These are phyloP conservation scores for Phenacoccus solenopsis DNA, from an alignment of 1,140 invertebrate genomes.

Conservation along the genomic window DNA sequence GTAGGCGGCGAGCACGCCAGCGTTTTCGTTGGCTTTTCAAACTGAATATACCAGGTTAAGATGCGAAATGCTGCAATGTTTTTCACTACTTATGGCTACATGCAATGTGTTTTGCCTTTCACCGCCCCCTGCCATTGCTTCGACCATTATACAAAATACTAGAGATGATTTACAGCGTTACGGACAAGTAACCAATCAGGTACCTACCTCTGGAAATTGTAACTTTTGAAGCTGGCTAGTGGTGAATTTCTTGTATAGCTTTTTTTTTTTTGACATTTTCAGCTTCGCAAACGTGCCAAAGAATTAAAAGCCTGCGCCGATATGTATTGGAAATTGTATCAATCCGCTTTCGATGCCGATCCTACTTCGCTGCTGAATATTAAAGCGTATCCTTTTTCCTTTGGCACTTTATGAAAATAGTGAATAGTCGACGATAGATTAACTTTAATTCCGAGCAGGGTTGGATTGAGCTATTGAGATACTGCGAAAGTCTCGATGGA, in stretches of 20 bases:
- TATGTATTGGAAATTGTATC: slow-evolving; percentile 69
- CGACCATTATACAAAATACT: slow-evolving; percentile 58
- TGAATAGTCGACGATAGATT: too few relatives aligned
- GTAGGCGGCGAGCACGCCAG: slow-evolving; percentile 52
- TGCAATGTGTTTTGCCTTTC: slow-evolving; percentile 75
- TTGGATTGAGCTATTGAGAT: too few relatives aligned
- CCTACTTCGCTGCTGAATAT: slow-evolving; percentile 68
- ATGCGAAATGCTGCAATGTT: slow-evolving; percentile 60
- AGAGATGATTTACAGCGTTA: slow-evolving; percentile 70
- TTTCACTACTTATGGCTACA: slow-evolving; percentile 58
- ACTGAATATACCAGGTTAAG: slow-evolving; percentile 61
- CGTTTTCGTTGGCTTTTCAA: slow-evolving; percentile 56
- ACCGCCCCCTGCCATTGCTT: slow-evolving; percentile 82
- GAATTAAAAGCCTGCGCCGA: slow-evolving; percentile 61
- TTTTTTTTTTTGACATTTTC: slow-evolving; percentile 29
- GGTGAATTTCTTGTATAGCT: neutral
- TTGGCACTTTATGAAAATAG: neutral
- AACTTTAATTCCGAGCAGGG: too few relatives aligned
- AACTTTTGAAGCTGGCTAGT: neutral
- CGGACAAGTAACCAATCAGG: slow-evolving; percentile 67
- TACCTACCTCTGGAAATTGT: slow-evolving; percentile 29
- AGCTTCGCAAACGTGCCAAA: slow-evolving; percentile 61
- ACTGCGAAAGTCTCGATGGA: too few relatives aligned
- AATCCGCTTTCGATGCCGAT: slow-evolving; percentile 88
- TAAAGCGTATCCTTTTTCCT: slow-evolving; percentile 42